Conservation (phyloP, 2,888 invertebrate species). For the Drosophila ustulata region DNA sequence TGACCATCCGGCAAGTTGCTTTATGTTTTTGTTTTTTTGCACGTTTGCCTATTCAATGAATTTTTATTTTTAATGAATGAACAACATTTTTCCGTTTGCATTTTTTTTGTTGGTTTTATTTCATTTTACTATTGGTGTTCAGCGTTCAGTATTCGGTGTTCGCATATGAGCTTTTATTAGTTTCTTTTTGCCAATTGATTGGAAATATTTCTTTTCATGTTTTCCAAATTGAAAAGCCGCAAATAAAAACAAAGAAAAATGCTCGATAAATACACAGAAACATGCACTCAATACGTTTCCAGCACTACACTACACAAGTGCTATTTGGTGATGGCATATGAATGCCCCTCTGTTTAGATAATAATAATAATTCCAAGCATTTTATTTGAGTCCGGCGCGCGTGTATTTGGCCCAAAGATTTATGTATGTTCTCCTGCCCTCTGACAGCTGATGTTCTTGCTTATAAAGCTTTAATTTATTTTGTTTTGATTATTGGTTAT, state of each 20-base stretch:
- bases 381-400: constrained; percentile 58
- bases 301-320: constrained; percentile 41
- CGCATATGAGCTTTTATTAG: constrained; percentile 73
- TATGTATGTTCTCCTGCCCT: constrained; percentile 53
- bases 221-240: constrained; percentile 57
- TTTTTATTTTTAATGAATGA: constrained; percentile 75
- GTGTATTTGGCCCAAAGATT: constrained; percentile 54
- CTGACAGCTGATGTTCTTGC: constrained; percentile 68
- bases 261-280: constrained; percentile 33
- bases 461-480: constrained; percentile 76
- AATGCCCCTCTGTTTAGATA: constrained; percentile 67
- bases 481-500: constrained; percentile 73
- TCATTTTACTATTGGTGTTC: constrained; percentile 26
- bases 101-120: constrained; percentile 42
- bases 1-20: constrained; percentile 29
- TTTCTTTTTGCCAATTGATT: constrained; percentile 77
- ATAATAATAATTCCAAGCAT: constrained; percentile 69
- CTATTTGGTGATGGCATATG: constrained; percentile 63
- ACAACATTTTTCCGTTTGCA: constrained; percentile 66
- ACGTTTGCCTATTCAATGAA: constrained; percentile 63
- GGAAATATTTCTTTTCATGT: constrained; percentile 80
- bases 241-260: constrained; percentile 54
- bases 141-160: constrained; percentile 21
- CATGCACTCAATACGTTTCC: constrained; percentile 6
- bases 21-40: constrained; percentile 53